These are phyloP conservation scores for Haliclona indistincta DNA, from an alignment of 37 sponge, comb jelly and placozoan species.

Conservation along the genomic window DNA sequence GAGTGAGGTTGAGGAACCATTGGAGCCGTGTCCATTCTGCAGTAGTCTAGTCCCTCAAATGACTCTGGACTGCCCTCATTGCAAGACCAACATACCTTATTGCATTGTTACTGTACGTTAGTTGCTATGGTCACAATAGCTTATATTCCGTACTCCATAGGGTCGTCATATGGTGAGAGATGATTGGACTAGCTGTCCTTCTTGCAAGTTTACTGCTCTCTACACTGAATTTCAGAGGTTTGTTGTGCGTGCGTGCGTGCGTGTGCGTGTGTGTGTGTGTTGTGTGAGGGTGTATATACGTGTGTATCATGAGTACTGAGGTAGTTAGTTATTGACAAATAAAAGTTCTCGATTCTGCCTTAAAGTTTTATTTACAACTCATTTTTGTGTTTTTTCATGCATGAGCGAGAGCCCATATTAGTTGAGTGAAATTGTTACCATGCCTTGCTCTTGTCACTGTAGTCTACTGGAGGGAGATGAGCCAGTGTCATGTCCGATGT, in stretches of 20 bases:
- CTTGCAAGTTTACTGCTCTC: slow-evolving; percentile 92
- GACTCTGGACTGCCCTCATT: slow-evolving; percentile 93
- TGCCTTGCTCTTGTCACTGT: neutral
- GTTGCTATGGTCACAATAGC: neutral
- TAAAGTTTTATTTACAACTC: too few species aligned
- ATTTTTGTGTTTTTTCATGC: too few species aligned
- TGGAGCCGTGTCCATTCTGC: slow-evolving; percentile 89
- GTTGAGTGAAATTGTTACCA: too few species aligned
- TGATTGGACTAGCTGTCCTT: slow-evolving; percentile 88
- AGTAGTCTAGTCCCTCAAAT: slow-evolving; percentile 60
- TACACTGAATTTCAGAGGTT: slow-evolving; percentile 80
- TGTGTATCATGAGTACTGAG: neutral
- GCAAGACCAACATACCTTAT: slow-evolving; percentile 95
- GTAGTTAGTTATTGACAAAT: too few species aligned
- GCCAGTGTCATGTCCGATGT: slow-evolving; percentile 46
- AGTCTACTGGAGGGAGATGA: too few species aligned
- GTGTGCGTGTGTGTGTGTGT: neutral
- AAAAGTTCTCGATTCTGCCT: neutral
- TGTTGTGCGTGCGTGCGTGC: neutral
- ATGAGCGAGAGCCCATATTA: too few species aligned
- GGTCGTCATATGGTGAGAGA: slow-evolving; percentile 88
- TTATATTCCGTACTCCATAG: slow-evolving; percentile 23
- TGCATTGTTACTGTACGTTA: slow-evolving; percentile 89
- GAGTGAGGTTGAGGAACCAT: slow-evolving; percentile 79
- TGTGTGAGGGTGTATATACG: too few species aligned